Evolutionary conservation across 2,797 vertebrate genomes (phyloP), one percentile per base, ranked within the genome.

Genomic region (Morelia viridis): DNA sequence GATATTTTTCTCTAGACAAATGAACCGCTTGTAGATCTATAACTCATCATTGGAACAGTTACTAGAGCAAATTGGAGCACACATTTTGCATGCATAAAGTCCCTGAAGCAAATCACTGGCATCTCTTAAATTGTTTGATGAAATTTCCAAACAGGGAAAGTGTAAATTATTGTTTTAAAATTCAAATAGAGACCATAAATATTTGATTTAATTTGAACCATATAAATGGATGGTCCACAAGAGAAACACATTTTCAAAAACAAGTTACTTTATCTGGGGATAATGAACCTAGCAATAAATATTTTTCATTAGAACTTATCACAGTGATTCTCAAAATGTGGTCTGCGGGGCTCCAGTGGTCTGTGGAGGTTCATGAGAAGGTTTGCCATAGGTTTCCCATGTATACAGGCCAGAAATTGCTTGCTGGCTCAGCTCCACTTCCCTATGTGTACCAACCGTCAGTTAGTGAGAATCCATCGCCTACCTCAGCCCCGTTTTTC

Each of bases 1-100:
- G 46, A 83, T 92, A 71, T 68, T 94, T 90, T 94, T 62, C 61
- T 24, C 58, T 88, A 76, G 92, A 94, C 76, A 84, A 91, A 93
- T 88, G 60, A 64, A n/a, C 62, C 71, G 89, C 56, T 90, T 90
- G 19, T 92, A 84, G 91, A 90, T 61, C 62, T 90, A 91, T 88
- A 88, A 84, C 85, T 93, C 85, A 84, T 84, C 71, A 71, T 65
- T 71, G 85, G 88, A 90, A 26, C 85, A 56, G 31, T 85, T 93
- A 71, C 56, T 35, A 89, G 46, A 89, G 62, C 31, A 89, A 58
- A 46, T 35, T 6, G 35, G 24, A 58, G 76, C n/a, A 89, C 60
- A 92, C 85, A 53, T 35, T 92, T 60, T 89, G 87, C 60, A 92
- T 92, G 80, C 80, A 68, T 50, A 85, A 89, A 89, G 50, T 85